Base-by-base conservation (phyloP, 1,140 invertebrate genomes). In the Drosophila biarmipes region DNA sequence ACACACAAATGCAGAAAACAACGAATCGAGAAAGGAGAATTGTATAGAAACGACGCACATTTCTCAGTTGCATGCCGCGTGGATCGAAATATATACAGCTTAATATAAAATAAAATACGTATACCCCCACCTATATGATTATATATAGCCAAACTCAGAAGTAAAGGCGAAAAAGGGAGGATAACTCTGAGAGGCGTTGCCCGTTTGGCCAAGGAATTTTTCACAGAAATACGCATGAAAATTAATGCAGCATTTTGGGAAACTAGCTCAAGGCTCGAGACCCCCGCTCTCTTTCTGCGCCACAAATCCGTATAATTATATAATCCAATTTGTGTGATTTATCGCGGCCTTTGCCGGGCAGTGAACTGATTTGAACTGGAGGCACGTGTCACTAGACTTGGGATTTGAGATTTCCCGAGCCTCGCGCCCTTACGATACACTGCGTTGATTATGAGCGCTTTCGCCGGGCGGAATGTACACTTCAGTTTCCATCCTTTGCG, bases 401-500 rank as follows among this genome's bases (percentile, higher is more conserved):
- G 5, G 24, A 24, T 24, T 24, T 24, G 24, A 24, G 24, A 24
- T 72, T 14, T 31, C 8, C 29, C 2, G 62, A 58, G 55, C 56
- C 49, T 31, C 24, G 49, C 42, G 38, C 42, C 45, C 48, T 48
- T 46, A 71, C 53, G 49, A 74, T 63, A 69, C 45, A 62, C 71
- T 69, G 53, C 46, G 54, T 66, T 73, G 73, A 87, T 89, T 87
- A 87, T 87, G 84, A 78, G 77, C 68, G 69, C 78, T 74, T 78
- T 78, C 76, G 68, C 63, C 45, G 55, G 63, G 35, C 55, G 77
- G 59, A 48, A 68, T 64, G 54, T 57, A 73, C 53, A 89, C 84
- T 87, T 89, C 66, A 57, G n/a, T n/a, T n/a, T n/a, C n/a, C n/a
- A 87, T 79, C 74, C 75, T 69, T 87, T 86, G 81, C 78, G 84